Evolutionary conservation across 2,113 vertebrate species (phyloP).

Genomic region (Gambusia holbrooki): DNA sequence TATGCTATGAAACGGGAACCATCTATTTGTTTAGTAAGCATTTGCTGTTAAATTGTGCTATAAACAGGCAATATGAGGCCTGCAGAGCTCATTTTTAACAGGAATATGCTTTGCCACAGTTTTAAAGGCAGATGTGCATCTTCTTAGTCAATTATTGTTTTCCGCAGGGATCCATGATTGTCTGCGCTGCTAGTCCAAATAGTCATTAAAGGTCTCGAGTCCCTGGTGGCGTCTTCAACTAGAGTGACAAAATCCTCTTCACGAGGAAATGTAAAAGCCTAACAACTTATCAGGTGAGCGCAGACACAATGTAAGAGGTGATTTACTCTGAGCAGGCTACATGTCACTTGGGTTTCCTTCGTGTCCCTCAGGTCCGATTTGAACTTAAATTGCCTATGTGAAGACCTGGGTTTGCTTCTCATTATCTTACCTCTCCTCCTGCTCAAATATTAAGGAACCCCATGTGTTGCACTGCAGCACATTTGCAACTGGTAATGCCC

Average conservation of each 20-base stretch:
- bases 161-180: slow-evolving; percentile 49
- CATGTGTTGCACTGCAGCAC: slow-evolving; percentile 20
- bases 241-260: slow-evolving; percentile 65
- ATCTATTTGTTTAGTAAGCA: slow-evolving; percentile 17
- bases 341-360: slow-evolving; percentile 65
- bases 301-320: slow-evolving; percentile 66
- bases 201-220: slow-evolving; percentile 60
- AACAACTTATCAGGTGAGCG: slow-evolving; percentile 66
- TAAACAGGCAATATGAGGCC: slow-evolving; percentile 3
- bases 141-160: slow-evolving; percentile 47
- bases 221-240: slow-evolving; percentile 54
- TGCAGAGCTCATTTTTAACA: slow-evolving; percentile 25
- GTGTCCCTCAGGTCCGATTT: slow-evolving; percentile 70
- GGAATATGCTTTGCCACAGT: slow-evolving; percentile 23
- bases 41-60: not conserved
- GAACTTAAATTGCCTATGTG: slow-evolving; percentile 70
- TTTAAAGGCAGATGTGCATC: slow-evolving; percentile 34
- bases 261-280: slow-evolving; percentile 61
- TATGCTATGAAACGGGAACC: not conserved
- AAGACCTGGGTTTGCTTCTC: slow-evolving; percentile 58
- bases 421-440: slow-evolving; percentile 61
- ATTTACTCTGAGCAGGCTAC: slow-evolving; percentile 62
- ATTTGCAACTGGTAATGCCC: slow-evolving; percentile 48
- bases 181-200: slow-evolving; percentile 48
- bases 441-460: slow-evolving; percentile 58